phyloP scores from a whole-genome alignment of 2,113 vertebrate genomes.

The Podocnemis expansa region DNA sequence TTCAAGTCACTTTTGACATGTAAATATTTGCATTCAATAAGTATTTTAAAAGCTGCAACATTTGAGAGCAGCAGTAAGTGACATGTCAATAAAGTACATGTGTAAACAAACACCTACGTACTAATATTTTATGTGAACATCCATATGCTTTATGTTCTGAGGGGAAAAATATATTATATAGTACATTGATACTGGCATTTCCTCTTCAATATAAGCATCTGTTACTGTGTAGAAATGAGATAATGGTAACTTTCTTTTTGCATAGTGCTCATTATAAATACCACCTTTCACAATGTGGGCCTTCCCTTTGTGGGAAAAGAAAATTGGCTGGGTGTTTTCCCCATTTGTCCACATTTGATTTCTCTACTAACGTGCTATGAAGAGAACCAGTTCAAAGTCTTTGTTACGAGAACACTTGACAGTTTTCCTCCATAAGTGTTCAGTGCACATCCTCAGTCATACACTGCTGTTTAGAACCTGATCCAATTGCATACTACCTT shows the following conservation, averaged over 20 bases:
- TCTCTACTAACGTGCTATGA: background rate
- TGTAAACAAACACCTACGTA: conserved; percentile 19
- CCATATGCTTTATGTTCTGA: background rate
- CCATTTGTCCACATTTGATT: background rate
- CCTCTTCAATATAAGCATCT: conserved; percentile 8
- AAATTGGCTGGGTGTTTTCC: background rate
- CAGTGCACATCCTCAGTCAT: background rate
- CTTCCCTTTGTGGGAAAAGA: background rate
- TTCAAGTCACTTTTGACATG: background rate
- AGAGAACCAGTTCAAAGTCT: background rate
- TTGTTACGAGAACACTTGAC: background rate
- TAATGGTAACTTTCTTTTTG: background rate
- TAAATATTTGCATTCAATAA: conserved; percentile 18
- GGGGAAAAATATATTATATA: conserved; percentile 3
- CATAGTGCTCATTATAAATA: background rate
- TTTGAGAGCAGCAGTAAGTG: background rate
- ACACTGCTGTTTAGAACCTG: background rate
- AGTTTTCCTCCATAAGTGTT: background rate
- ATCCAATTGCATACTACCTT: background rate
- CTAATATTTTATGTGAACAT: conserved; percentile 24
- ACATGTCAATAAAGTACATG: background rate
- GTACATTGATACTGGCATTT: conserved; percentile 6
- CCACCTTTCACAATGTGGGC: background rate
- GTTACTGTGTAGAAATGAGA: background rate
- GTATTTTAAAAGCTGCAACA: background rate